These are phyloP conservation scores for Eucidaris tribuloides DNA, from an alignment of 35 echinoderm and acorn worm genomes.

Conservation along the genomic window DNA sequence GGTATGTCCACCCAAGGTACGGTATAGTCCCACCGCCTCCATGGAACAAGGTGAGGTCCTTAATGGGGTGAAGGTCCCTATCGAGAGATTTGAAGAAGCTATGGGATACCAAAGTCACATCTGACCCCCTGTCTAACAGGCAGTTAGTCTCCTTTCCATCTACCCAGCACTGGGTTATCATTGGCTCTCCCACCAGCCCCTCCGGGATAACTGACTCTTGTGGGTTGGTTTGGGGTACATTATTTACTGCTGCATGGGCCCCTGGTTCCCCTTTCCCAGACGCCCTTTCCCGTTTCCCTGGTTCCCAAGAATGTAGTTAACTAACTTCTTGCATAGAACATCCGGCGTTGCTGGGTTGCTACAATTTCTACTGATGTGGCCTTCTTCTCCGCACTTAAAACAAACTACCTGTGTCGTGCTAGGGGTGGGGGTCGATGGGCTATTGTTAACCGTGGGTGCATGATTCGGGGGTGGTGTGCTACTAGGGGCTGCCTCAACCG, in stretches of 20 bases:
- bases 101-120: constrained; percentile 50
- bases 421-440: not conserved
- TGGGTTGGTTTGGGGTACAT: not conserved
- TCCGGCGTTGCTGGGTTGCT: not conserved
- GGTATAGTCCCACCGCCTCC: constrained; percentile 66
- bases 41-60: constrained; percentile 58
- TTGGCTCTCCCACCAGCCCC: constrained; percentile 51
- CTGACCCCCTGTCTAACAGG: constrained; percentile 67
- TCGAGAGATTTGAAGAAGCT: constrained; percentile 36
- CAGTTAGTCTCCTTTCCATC: constrained; percentile 11
- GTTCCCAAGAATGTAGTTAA: constrained; percentile 33
- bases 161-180: not conserved
- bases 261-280: constrained; percentile 19
- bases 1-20: constrained; percentile 50
- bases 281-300: constrained; percentile 52
- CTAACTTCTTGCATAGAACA: constrained; percentile 39
- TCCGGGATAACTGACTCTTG: not conserved
- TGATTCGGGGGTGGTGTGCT: not conserved
- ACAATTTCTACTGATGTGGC: constrained; percentile 52
- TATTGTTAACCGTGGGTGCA: not conserved
- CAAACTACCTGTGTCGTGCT: no score
- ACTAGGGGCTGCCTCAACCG: not conserved
- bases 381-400: constrained; percentile 54
- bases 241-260: constrained; percentile 6
- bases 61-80: constrained; percentile 24